phyloP scores from a whole-genome alignment of 1,140 invertebrate species.

The Magallana angulata region DNA sequence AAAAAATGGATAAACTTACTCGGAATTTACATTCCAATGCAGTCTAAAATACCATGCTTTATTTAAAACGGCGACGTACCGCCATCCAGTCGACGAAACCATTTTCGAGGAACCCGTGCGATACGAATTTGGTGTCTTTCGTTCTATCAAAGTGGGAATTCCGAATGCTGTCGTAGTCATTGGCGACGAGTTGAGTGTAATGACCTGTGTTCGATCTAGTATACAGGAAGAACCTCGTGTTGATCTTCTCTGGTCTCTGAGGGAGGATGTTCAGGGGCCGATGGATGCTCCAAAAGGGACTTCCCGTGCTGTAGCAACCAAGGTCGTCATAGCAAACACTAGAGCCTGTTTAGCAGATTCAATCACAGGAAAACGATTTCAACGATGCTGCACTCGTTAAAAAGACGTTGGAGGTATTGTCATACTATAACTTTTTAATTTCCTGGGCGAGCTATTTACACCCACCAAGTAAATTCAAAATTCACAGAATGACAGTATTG shows the following conservation, averaged over 20 bases:
- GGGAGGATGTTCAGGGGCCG: slow-evolving; percentile 89
- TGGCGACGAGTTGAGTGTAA: slow-evolving; percentile 70
- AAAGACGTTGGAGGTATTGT: no score
- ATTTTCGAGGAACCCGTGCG: slow-evolving; percentile 95
- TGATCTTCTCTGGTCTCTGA: slow-evolving; percentile 88
- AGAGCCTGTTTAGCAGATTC: slow-evolving; percentile 52
- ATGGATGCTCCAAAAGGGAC: slow-evolving; percentile 89
- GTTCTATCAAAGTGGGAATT: slow-evolving; percentile 60
- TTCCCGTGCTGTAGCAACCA: slow-evolving; percentile 95
- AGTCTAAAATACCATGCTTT: no score
- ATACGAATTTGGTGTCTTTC: slow-evolving; percentile 87
- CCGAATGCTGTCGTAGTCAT: slow-evolving; percentile 79
- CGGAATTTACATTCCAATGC: no score
- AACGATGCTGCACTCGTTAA: no score
- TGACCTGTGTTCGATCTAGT: slow-evolving; percentile 69
- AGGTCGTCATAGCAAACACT: slow-evolving; percentile 92
- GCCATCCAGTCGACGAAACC: slow-evolving; percentile 92
- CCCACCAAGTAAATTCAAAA: no score
- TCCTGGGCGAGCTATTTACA: no score
- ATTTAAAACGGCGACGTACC: slow-evolving; percentile 44
- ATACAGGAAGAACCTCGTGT: slow-evolving; percentile 84
- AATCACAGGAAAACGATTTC: no score
- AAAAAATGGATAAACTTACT: neutral
- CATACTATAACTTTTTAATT: no score
- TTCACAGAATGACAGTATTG: no score